Conservation (phyloP, 1,140 invertebrate species). For the Drosophila sucinea region DNA sequence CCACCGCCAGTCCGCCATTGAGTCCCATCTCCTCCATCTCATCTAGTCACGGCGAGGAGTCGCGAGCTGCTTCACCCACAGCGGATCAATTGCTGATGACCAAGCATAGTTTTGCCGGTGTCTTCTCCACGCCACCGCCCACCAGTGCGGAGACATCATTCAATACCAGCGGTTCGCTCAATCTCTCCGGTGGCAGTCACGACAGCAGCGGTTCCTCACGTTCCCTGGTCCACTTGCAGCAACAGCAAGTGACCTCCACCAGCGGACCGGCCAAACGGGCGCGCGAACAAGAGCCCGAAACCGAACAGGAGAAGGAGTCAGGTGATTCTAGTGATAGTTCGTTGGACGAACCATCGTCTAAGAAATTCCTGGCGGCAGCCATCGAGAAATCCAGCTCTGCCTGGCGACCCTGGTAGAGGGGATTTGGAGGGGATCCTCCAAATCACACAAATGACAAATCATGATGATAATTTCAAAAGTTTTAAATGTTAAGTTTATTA, state of each 20-base stretch:
- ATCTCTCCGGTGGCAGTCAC: constrained; percentile 64
- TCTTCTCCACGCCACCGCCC: constrained; percentile 73
- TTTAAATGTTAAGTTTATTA: constrained; percentile 63
- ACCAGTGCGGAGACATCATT: constrained; percentile 75
- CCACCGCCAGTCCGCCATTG: constrained; percentile 84
- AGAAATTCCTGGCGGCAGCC: constrained; percentile 62
- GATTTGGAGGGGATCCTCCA: not conserved
- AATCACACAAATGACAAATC: not conserved
- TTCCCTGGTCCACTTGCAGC: constrained; percentile 66
- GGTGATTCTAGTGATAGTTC: constrained; percentile 76
- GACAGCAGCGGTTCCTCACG: constrained; percentile 60
- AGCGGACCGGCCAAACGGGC: constrained; percentile 66
- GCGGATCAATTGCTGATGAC: constrained; percentile 46
- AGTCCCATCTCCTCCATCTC: constrained; percentile 87
- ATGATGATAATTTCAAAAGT: constrained; percentile 17
- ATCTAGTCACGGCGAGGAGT: constrained; percentile 84
- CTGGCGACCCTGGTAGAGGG: constrained; percentile 58
- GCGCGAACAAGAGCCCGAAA: constrained; percentile 40
- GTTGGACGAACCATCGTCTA: constrained; percentile 68
- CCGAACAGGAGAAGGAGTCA: constrained; percentile 39
- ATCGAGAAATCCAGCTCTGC: constrained; percentile 61
- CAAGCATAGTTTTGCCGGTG: constrained; percentile 75
- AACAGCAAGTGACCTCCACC: constrained; percentile 79
- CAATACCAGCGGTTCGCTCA: constrained; percentile 68
- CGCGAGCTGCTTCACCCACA: constrained; percentile 62